phyloP scores from a whole-genome alignment of 1,140 invertebrate genomes.

The Gonioctena quinquepunctata region DNA sequence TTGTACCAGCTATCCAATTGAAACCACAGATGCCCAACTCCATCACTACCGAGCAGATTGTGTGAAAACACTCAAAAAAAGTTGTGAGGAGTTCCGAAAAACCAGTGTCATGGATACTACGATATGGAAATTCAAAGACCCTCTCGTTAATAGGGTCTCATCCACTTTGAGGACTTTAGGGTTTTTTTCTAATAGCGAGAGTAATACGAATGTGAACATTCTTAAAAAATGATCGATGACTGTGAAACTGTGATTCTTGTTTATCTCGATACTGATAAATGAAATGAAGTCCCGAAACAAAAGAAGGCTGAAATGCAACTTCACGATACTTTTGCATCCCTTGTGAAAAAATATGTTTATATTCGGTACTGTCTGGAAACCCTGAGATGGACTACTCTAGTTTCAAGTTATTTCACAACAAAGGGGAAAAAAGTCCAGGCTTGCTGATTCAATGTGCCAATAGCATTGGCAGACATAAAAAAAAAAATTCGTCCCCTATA shows the following conservation, averaged over 20 bases:
- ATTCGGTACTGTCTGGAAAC: too few species aligned
- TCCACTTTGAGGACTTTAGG: slow-evolving; percentile 72
- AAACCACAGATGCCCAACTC: slow-evolving; percentile 81
- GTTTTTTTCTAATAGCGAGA: slow-evolving; percentile 63
- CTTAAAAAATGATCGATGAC: background rate
- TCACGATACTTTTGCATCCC: too few species aligned
- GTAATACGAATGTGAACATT: slow-evolving; percentile 7
- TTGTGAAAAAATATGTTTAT: too few species aligned
- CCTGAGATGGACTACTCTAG: too few species aligned
- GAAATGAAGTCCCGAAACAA: too few species aligned
- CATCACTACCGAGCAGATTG: slow-evolving; percentile 94
- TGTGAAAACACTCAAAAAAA: slow-evolving; percentile 84
- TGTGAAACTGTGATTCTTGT: slow-evolving; percentile 6
- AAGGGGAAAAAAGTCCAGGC: too few species aligned
- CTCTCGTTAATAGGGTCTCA: slow-evolving; percentile 71
- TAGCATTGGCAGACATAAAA: too few species aligned
- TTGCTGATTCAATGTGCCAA: too few species aligned
- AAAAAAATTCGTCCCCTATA: too few species aligned
- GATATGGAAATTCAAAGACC: slow-evolving; percentile 85
- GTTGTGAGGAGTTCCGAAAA: slow-evolving; percentile 80
- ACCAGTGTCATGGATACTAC: slow-evolving; percentile 83
- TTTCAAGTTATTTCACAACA: too few species aligned
- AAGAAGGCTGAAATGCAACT: too few species aligned
- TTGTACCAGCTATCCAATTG: slow-evolving; percentile 85
- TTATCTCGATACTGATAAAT: too few species aligned